phyloP scores from a whole-genome alignment of 2,797 vertebrate genomes.

The Luscinia luscinia region DNA sequence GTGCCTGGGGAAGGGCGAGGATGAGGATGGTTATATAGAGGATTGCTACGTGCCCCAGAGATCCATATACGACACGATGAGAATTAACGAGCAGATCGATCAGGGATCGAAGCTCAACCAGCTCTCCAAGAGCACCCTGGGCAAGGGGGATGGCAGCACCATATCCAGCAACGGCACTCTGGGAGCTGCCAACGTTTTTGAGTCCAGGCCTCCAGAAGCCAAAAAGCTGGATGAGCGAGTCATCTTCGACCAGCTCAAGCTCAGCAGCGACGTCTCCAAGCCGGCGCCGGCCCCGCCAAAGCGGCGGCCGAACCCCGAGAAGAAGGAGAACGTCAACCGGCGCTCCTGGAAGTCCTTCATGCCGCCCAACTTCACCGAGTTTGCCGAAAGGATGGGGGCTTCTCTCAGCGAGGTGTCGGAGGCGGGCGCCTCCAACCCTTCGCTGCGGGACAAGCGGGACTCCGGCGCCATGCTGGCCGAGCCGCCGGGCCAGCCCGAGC shows the following conservation, averaged over 20 bases:
- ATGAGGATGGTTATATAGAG: slow-evolving; percentile 97
- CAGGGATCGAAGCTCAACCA: slow-evolving; percentile 94
- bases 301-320: slow-evolving; percentile 76
- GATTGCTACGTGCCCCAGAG: slow-evolving; percentile 98
- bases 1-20: slow-evolving; percentile 95
- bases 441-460: slow-evolving; percentile 85
- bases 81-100: slow-evolving; percentile 98
- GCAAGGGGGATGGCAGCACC: slow-evolving; percentile 88
- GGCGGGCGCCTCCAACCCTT: slow-evolving; percentile 77
- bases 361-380: slow-evolving; percentile 94
- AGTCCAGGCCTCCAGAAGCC: slow-evolving; percentile 81
- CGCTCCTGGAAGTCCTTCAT: slow-evolving; percentile 98
- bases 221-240: slow-evolving; percentile 94
- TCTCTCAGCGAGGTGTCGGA: slow-evolving; percentile 85
- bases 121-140: slow-evolving; percentile 90
- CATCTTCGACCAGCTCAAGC: slow-evolving; percentile 96
- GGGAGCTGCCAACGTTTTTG: slow-evolving; percentile 84
- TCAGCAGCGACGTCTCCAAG: slow-evolving; percentile 90
- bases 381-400: slow-evolving; percentile 92
- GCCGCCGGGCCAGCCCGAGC: slow-evolving; percentile 47
- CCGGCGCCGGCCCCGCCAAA: slow-evolving; percentile 82
- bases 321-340: slow-evolving; percentile 93
- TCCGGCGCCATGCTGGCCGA: slow-evolving; percentile 80
- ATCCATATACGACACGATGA: slow-evolving; percentile 98
- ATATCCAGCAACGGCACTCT: slow-evolving; percentile 95